A percentile compares a stretch with the other conserved stretches of the same genome.
Conservation (phyloP, 2,797 vertebrate genomes). For the Oreonectes daqikongensis region DNA sequence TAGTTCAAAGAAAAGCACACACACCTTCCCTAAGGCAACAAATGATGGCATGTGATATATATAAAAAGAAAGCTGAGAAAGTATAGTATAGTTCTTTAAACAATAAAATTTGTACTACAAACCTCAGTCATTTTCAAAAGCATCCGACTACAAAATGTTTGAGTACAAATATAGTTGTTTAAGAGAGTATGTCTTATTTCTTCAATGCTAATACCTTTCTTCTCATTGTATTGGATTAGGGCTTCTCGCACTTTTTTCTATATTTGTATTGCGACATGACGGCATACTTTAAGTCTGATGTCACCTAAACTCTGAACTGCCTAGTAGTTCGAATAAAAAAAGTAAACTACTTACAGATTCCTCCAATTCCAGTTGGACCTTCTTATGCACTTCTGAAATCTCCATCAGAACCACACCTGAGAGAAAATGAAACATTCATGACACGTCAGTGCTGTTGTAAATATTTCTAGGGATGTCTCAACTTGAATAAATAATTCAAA, state of each 20-base stretch:
- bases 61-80: background rate
- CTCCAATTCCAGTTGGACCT: constrained; percentile 86
- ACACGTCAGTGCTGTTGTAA: background rate
- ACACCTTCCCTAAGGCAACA: background rate
- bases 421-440: constrained; percentile 49
- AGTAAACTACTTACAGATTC: constrained; percentile 84
- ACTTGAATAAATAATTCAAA: background rate
- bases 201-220: background rate
- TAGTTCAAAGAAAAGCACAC: background rate
- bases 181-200: too few relatives aligned
- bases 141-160: background rate
- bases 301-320: background rate
- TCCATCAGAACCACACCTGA: constrained; percentile 92
- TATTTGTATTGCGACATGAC: background rate
- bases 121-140: background rate
- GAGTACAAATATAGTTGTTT: background rate
- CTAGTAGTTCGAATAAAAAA: background rate
- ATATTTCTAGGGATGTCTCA: background rate
- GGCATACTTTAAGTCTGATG: background rate
- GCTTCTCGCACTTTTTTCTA: background rate
- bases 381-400: constrained; percentile 89
- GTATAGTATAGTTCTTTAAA: background rate
- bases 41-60: background rate
- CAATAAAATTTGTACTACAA: background rate
- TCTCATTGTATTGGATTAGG: background rate